Conservation (phyloP, 2,888 invertebrate genomes). For the Campaea margaritaria region DNA sequence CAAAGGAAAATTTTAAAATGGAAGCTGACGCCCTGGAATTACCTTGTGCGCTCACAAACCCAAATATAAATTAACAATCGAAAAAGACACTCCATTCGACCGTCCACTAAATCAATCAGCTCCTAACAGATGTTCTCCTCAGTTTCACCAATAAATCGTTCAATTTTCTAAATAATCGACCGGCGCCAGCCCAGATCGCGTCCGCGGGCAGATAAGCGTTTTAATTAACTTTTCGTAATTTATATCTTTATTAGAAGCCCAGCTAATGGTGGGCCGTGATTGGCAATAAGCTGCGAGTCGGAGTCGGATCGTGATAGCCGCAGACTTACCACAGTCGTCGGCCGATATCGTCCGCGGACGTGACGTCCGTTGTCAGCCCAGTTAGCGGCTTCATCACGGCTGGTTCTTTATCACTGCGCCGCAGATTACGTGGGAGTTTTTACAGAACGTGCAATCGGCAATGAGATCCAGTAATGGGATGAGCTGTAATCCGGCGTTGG, state of each 20-base stretch:
- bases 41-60: background rate
- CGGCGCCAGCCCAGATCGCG: conserved; percentile 49
- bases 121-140: conserved; percentile 53
- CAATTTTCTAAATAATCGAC: conserved; percentile 68
- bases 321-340: conserved; percentile 36
- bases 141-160: conserved; percentile 73
- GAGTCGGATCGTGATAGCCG: conserved; percentile 65
- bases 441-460: conserved; percentile 30
- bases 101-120: conserved; percentile 58
- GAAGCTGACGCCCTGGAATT: background rate
- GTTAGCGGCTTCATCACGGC: conserved; percentile 27
- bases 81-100: conserved; percentile 38
- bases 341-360: conserved; percentile 54
- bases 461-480: conserved; percentile 47
- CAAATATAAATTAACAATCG: conserved; percentile 36
- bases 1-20: background rate
- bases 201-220: conserved; percentile 71
- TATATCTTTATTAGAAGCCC: conserved; percentile 79
- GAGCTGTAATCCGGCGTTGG: conserved; percentile 37
- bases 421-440: conserved; percentile 22
- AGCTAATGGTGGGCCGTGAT: conserved; percentile 72
- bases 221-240: conserved; percentile 83
- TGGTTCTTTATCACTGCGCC: conserved; percentile 27
- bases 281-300: conserved; percentile 60
- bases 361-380: conserved; percentile 58